Evolutionary conservation across 2,888 invertebrate species (phyloP).

Genomic region (Cecidostiba fungosa): DNA sequence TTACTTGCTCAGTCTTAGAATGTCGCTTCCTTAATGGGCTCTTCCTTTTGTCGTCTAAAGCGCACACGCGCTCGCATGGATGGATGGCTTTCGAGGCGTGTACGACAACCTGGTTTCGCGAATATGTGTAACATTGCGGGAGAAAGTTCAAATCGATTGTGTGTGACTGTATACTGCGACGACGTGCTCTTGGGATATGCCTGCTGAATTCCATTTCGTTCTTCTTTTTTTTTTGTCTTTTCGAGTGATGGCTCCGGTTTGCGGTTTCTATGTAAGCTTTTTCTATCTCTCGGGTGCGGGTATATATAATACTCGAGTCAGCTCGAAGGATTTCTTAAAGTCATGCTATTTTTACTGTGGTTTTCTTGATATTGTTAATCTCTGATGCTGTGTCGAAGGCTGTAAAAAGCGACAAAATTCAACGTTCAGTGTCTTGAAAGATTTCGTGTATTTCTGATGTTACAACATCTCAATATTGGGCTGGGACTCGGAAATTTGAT

Average conservation of each 20-base stretch:
- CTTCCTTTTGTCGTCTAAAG: conserved; percentile 16
- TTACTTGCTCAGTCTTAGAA: conserved; percentile 27
- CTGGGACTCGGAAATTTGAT: background rate
- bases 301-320: background rate
- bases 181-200: background rate
- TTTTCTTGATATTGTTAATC: too few species aligned
- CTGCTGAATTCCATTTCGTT: background rate
- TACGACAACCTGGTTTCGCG: conserved; percentile 46
- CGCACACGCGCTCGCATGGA: too few species aligned
- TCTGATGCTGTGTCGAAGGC: too few species aligned
- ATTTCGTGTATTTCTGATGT: too few species aligned
- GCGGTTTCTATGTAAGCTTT: background rate
- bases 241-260: background rate
- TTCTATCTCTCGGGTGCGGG: background rate
- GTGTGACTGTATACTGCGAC: background rate
- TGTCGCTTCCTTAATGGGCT: conserved; percentile 49
- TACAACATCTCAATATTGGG: background rate
- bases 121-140: conserved; percentile 47
- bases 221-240: background rate
- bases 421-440: too few species aligned
- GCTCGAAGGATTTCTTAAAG: background rate
- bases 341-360: too few species aligned
- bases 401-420: too few species aligned
- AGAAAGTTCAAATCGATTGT: conserved; percentile 60
- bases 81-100: conserved; percentile 7